Evolutionary conservation across 92 coral and sea anemone species (phyloP), one percentile per base, ranked within the genome.

Genomic region (Phymanthus crucifer): DNA sequence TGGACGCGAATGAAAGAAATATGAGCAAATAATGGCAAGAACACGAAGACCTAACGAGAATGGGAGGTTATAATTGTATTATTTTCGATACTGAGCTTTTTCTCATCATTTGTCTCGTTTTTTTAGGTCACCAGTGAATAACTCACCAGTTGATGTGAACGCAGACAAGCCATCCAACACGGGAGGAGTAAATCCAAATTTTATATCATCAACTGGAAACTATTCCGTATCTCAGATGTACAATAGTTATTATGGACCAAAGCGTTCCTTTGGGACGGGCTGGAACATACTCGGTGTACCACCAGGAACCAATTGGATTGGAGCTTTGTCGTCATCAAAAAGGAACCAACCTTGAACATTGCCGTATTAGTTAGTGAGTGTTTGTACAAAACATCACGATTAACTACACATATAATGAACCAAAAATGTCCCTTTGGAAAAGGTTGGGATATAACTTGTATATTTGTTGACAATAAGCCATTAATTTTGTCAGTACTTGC

Each of bases 281-380:
- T 95, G 99, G 99, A 93, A 95, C 77, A 86, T 95, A 10, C 90
- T 95, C 66, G 99, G 99, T 17, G 93, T 95, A 7, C 92, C 99
- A 29, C 69, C 81, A 50, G 79, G 73, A 66, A 67, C 74, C 56
- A 58, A 40, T 72, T 40, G 38, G 24, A 11, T 45, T 72, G 64
- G 77, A 58, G 26, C 77, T 56, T 32, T 74, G 35, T 33, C 72
- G 26, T 72, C 72, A 36, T 33, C 65, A 26, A 76, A 75, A 13
- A 48, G 45, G 70, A 47, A 32, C 31, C 45, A 32, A 12, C 36
- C 83, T 0, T 72, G 84, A 40, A 71, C 79, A 48, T 81, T 71
- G 32, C 79, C 78, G 14, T 73, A 32, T 38, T 69, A 78, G 54
- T 37, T 9, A 18, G 21, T 50, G 0, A 17, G 0, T 16, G 19